These are phyloP conservation scores for Gobio gobio DNA, from an alignment of 2,113 vertebrate genomes.

Conservation along the genomic window DNA sequence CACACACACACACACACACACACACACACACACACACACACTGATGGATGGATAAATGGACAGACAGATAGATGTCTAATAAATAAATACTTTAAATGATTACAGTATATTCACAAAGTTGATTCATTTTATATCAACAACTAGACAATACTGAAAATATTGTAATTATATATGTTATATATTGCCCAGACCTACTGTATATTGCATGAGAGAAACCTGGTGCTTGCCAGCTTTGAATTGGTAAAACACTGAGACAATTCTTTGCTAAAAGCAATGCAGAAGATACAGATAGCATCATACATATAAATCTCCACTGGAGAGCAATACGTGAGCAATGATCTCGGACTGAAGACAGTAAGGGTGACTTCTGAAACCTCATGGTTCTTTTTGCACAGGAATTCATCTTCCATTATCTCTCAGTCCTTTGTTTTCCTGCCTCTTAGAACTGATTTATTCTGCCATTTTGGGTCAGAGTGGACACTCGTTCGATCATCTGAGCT, in stretches of 20 bases:
- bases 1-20: no score
- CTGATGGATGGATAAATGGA: no score
- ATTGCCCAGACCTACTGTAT: neutral
- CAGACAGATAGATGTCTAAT: neutral
- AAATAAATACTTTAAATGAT: neutral
- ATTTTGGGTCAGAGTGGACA: conserved; percentile 56
- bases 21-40: no score
- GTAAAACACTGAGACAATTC: neutral
- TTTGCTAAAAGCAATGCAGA: neutral
- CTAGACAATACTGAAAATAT: neutral
- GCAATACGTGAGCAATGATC: conserved; percentile 26
- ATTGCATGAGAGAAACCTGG: neutral
- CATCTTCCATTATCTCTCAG: conserved; percentile 67
- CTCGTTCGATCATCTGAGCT: conserved; percentile 61
- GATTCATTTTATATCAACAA: neutral
- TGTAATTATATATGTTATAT: neutral
- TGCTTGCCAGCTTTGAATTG: neutral
- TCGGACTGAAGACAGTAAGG: conserved; percentile 41
- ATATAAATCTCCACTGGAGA: conserved; percentile 36
- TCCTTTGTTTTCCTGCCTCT: conserved; percentile 59
- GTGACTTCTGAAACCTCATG: conserved; percentile 49
- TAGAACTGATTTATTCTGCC: conserved; percentile 72
- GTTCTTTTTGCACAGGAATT: conserved; percentile 55
- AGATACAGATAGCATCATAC: conserved; percentile 7
- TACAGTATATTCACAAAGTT: neutral